These are phyloP conservation scores for Eptatretus burgeri DNA, from an alignment of 2,113 vertebrate species.

Conservation along the genomic window DNA sequence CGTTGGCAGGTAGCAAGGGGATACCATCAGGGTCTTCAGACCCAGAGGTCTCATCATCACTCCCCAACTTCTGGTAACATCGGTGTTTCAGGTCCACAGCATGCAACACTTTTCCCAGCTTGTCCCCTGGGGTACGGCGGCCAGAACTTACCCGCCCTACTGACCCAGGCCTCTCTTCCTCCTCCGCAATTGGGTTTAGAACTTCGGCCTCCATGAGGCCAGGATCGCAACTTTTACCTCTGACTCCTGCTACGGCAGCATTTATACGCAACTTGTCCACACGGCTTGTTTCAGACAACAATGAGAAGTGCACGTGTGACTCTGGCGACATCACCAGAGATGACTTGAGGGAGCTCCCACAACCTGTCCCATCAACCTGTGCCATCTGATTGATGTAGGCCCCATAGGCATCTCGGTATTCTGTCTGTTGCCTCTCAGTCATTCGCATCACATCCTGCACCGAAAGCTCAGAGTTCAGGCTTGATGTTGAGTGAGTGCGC, in stretches of 20 bases:
- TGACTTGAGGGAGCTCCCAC: slow-evolving; percentile 3
- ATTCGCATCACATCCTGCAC: slow-evolving; percentile 77
- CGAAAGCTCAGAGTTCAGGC: slow-evolving; percentile 92
- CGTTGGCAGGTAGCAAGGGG: slow-evolving; percentile 27
- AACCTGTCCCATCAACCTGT: slow-evolving; percentile 39
- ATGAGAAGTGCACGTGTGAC: slow-evolving; percentile 22
- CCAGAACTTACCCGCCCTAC: background rate
- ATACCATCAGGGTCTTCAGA: slow-evolving; percentile 56
- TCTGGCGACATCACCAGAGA: slow-evolving; percentile 25
- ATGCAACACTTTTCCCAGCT: slow-evolving; percentile 1
- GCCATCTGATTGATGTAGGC: slow-evolving; percentile 91
- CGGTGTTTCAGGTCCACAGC: slow-evolving; percentile 11
- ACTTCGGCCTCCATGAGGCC: slow-evolving; percentile 8
- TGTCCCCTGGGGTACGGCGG: slow-evolving; percentile 2
- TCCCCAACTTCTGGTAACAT: slow-evolving; percentile 53
- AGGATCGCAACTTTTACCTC: background rate
- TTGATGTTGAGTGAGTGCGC: slow-evolving; percentile 59
- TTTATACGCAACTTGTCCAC: background rate
- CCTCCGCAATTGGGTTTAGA: slow-evolving; percentile 79
- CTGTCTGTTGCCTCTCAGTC: slow-evolving; percentile 83
- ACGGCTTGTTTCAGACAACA: slow-evolving; percentile 14
- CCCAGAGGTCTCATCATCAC: slow-evolving; percentile 61
- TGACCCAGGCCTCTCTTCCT: slow-evolving; percentile 66
- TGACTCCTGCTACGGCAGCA: background rate
- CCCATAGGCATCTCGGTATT: slow-evolving; percentile 70